Base-by-base conservation (phyloP, 2,888 invertebrate genomes). In the Scaptomyza parva region DNA sequence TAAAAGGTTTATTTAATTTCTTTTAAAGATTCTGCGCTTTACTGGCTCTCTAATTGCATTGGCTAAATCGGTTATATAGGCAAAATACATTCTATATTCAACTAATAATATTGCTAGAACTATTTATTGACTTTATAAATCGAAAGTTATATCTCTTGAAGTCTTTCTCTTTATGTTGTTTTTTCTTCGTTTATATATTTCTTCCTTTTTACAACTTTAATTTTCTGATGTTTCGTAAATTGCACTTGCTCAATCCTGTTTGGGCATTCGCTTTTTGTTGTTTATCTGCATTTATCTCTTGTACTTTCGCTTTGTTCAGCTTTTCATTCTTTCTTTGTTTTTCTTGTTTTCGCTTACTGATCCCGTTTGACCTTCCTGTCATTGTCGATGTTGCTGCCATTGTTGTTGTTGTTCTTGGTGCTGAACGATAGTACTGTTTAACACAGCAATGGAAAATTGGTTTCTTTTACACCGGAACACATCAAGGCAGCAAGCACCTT, bases 361-460 rank as follows among this genome's bases (percentile, higher is more conserved):
- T 35, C 62, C 37, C 73, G 39, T 71, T 76, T 79, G 72, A 72
- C 63, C 76, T 57, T 66, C 26, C 43, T 63, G 53, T 30, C 57
- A 18, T 28, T 30, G 30, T 44, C n/a, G n/a, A n/a, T 62, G 8
- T 20, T 39, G 24, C 1, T 41, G n/a, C n/a, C n/a, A n/a, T n/a
- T n/a, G 26, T 8, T 20, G 35, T 24, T 61, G 52, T 40, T 65
- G 60, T 48, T 62, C 61, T 45, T 60, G 64, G 53, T n/a, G n/a
- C 53, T 86, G 70, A 61, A 81, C 78, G 62, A 61, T 61, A 41
- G 55, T 54, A 50, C 76, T 87, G 85, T 75, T 85, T 66, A 83
- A 86, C 77, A 83, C 77, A 73, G 77, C 65, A 67, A 68, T 55
- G 59, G 86, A 71, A 88, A 83, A 83, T 83, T 83, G 88, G 86